Conservation (phyloP, 2,888 invertebrate genomes). For the Apamea monoglypha region DNA sequence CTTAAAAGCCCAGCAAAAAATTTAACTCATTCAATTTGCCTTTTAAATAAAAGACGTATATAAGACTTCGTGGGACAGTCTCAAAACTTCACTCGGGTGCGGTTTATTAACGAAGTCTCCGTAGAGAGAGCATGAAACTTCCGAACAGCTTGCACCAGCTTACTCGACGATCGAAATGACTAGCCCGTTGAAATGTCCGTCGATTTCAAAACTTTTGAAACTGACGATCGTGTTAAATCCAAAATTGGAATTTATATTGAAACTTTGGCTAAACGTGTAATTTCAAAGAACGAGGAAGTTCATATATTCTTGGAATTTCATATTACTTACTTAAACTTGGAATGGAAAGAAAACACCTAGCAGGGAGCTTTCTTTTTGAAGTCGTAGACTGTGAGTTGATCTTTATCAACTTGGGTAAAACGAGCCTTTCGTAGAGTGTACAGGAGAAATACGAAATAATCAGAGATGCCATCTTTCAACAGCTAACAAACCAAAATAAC, state of each 20-base stretch:
- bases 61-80: slow-evolving; percentile 40
- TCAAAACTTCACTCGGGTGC: slow-evolving; percentile 60
- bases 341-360: slow-evolving; percentile 41
- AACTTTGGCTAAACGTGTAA: slow-evolving; percentile 58
- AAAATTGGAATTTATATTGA: slow-evolving; percentile 67
- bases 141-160: slow-evolving; percentile 66
- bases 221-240: slow-evolving; percentile 63
- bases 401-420: slow-evolving; percentile 15
- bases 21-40: slow-evolving; percentile 33
- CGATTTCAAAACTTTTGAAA: slow-evolving; percentile 67
- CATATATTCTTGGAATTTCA: slow-evolving; percentile 54
- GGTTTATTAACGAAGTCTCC: slow-evolving; percentile 69
- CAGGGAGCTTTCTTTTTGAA: slow-evolving; percentile 26
- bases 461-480: slow-evolving; percentile 19
- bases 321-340: slow-evolving; percentile 31
- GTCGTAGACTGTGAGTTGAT: slow-evolving; percentile 11
- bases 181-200: slow-evolving; percentile 61
- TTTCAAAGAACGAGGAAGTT: slow-evolving; percentile 50
- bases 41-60: slow-evolving; percentile 36
- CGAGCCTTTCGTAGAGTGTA: not conserved
- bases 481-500: slow-evolving; percentile 30
- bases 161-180: slow-evolving; percentile 66
- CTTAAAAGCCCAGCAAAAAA: slow-evolving; percentile 26
- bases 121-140: slow-evolving; percentile 65
- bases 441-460: slow-evolving; percentile 9